Evolutionary conservation across 2,113 vertebrate genomes (phyloP).

Genomic region (Hippolais icterina): DNA sequence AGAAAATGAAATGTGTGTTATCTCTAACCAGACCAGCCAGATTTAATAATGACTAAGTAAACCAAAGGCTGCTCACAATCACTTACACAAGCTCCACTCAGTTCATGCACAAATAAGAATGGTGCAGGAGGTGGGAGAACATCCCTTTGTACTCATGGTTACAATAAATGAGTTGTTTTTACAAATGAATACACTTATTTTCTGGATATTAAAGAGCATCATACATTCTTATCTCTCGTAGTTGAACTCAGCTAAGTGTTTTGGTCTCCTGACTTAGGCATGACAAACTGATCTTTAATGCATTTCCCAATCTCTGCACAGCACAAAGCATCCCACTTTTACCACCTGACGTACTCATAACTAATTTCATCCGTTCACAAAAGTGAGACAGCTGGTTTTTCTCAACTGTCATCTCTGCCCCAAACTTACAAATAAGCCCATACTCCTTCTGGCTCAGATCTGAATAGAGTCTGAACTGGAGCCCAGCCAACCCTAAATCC

Average conservation of each 20-base stretch:
- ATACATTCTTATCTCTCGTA: neutral
- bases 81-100: neutral
- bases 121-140: neutral
- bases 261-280: neutral
- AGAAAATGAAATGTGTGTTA: neutral
- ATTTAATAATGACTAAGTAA: neutral
- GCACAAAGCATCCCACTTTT: neutral
- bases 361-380: neutral
- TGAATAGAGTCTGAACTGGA: neutral
- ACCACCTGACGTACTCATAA: neutral
- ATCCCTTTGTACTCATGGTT: neutral
- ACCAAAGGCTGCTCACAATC: neutral
- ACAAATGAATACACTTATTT: neutral
- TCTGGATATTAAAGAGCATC: neutral
- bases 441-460: neutral
- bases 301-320: neutral
- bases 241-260: neutral
- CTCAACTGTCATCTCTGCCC: constrained; percentile 8
- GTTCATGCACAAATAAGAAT: neutral
- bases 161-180: neutral
- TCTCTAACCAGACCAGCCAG: neutral
- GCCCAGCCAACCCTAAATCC: neutral
- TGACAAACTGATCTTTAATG: neutral
- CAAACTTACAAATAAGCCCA: neutral
- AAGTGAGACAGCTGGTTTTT: neutral